phyloP scores from a whole-genome alignment of 2,888 invertebrate genomes.

The Trissolcus brochymenae region DNA sequence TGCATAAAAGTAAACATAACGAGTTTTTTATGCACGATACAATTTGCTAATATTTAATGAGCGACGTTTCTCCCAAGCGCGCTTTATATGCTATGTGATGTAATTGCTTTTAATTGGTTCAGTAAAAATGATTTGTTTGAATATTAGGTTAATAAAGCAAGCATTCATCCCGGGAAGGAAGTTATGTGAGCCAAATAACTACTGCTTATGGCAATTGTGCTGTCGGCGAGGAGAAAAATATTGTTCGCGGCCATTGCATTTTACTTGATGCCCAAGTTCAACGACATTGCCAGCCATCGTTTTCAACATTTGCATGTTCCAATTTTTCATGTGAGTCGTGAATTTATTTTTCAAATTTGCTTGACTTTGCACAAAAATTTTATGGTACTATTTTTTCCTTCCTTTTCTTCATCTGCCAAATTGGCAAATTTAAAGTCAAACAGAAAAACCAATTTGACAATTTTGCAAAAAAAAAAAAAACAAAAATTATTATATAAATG shows the following conservation, averaged over 20 bases:
- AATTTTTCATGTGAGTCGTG: background rate
- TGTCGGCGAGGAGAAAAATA: constrained; percentile 57
- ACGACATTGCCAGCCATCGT: constrained; percentile 44
- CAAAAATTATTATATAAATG: too few relatives aligned
- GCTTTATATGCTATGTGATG: constrained; percentile 31
- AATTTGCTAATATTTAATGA: constrained; percentile 53
- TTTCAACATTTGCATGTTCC: constrained; percentile 24
- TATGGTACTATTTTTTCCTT: too few relatives aligned
- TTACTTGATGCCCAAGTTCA: constrained; percentile 53
- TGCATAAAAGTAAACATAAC: constrained; percentile 44
- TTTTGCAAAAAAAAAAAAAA: too few relatives aligned
- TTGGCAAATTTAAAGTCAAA: background rate
- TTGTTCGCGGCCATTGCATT: constrained; percentile 58
- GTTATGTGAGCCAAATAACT: constrained; percentile 55
- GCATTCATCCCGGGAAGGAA: constrained; percentile 58
- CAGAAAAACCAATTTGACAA: too few relatives aligned
- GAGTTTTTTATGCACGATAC: constrained; percentile 43
- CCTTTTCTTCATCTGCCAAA: background rate
- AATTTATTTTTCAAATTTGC: background rate
- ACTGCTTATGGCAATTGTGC: constrained; percentile 56
- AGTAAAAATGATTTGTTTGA: constrained; percentile 58
- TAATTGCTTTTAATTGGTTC: constrained; percentile 58
- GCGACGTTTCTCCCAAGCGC: constrained; percentile 43
- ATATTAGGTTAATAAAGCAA: constrained; percentile 54
- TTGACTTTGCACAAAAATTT: too few relatives aligned